Evolutionary conservation across 2,888 invertebrate species (phyloP).

Genomic region (Standfussiana lucernea): DNA sequence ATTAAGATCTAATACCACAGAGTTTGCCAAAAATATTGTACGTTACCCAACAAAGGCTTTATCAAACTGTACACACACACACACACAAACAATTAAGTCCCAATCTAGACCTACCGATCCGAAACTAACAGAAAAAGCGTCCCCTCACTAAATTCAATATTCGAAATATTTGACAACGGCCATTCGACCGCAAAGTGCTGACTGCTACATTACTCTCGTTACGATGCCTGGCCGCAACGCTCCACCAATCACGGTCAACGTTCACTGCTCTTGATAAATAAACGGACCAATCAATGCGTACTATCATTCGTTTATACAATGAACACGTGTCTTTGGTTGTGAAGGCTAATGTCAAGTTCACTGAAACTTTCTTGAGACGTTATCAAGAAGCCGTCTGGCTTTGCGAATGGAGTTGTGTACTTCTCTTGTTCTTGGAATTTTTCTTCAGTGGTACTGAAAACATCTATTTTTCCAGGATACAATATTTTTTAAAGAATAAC

Average conservation of each 20-base stretch:
- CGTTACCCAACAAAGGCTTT: neutral
- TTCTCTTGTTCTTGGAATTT: constrained; percentile 25
- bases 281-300: constrained; percentile 52
- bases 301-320: constrained; percentile 32
- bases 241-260: constrained; percentile 71
- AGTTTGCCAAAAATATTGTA: neutral
- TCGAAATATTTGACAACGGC: constrained; percentile 62
- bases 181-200: constrained; percentile 64
- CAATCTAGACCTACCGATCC: constrained; percentile 34
- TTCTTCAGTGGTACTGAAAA: neutral
- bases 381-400: constrained; percentile 18
- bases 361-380: constrained; percentile 32
- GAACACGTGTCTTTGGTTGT: constrained; percentile 53
- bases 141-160: constrained; percentile 64
- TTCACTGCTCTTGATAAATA: constrained; percentile 71
- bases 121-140: constrained; percentile 52
- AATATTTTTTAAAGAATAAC: neutral
- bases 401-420: constrained; percentile 12
- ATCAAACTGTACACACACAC: constrained; percentile 11
- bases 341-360: constrained; percentile 51
- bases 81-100: constrained; percentile 4
- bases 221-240: constrained; percentile 72
- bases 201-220: constrained; percentile 67
- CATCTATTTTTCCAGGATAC: neutral
- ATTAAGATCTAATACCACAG: neutral